These are phyloP conservation scores for Acronicta alni DNA, from an alignment of 2,888 invertebrate species.

Conservation along the genomic window DNA sequence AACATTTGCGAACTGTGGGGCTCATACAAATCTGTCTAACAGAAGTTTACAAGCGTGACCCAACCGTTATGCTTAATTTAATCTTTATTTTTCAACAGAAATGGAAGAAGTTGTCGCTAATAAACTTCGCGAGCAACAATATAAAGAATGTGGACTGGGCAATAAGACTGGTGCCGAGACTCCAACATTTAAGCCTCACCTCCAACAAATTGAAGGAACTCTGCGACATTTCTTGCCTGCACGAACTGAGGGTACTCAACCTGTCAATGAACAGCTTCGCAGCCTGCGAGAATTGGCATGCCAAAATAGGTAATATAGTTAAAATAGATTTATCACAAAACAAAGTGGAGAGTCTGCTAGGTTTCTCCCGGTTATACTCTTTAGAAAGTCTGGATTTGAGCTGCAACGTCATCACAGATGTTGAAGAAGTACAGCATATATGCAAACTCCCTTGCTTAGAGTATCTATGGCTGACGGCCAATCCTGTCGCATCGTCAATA, in stretches of 20 bases:
- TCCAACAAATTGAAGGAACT: conserved; percentile 94
- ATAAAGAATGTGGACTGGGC: conserved; percentile 94
- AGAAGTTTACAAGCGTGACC: too few species aligned
- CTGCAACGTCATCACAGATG: conserved; percentile 94
- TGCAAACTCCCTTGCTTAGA: conserved; percentile 96
- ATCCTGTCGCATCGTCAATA: conserved; percentile 95
- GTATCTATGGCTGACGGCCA: conserved; percentile 95
- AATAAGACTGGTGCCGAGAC: conserved; percentile 92
- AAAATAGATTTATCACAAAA: conserved; percentile 96
- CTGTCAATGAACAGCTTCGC: conserved; percentile 94
- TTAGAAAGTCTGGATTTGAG: conserved; percentile 95
- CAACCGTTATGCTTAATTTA: too few species aligned
- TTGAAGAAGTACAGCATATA: conserved; percentile 94
- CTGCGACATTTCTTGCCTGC: conserved; percentile 93
- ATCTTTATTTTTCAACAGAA: conserved; percentile 83
- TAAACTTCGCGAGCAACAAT: conserved; percentile 94
- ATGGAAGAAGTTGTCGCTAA: conserved; percentile 92
- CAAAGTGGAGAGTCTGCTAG: conserved; percentile 91
- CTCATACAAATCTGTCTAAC: too few species aligned
- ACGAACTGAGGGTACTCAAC: conserved; percentile 93
- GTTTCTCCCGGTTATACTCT: conserved; percentile 95
- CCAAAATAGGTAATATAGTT: conserved; percentile 96
- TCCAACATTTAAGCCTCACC: conserved; percentile 92
- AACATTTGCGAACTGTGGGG: too few species aligned
- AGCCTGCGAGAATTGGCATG: conserved; percentile 93